Base-by-base conservation (phyloP, 2,888 invertebrate genomes). In the Bombylius major region DNA sequence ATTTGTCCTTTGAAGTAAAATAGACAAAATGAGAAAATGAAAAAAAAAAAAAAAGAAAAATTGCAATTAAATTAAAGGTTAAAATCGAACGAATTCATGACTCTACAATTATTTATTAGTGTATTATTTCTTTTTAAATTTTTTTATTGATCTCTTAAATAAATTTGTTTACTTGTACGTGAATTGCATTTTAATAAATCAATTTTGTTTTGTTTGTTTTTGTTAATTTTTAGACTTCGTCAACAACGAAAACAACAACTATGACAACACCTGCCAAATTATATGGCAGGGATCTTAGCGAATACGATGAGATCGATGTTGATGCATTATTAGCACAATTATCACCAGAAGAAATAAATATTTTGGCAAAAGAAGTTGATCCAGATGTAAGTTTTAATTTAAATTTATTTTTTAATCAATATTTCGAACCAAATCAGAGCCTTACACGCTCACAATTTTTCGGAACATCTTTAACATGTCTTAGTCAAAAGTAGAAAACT, bases 291-390 rank as follows among this genome's bases (percentile, higher is more conserved):
- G 92, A 93, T 75, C 78, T 93, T 67, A 87, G 88, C 69, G 83
- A 87, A 66, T 93, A 92, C 72, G 95, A 95, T 73, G 92, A 96
- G 75, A 85, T 95, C 69, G 96, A 98, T 74, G 90, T 99, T 65
- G 98, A 99, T 72, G 92, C 93, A 66, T 80, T 99, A 59, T 79
- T 99, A 67, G 82, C 90, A 56, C 94, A 97, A 73, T 81, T 99
- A 62, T 88, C 94, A 58, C 85, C 90, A 53, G 97, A 96, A 72
- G 98, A 99, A 79, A 86, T 99, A 64, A 94, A 92, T 69, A 90
- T 97, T 75, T 80, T 99, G 68, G 95, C 97, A 68, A 94, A 94
- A 79, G 97, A 99, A 82, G 96, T 97, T 65, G 99, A 99, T 79
- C 99, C 99, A 63, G 99, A 99, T 81, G 97, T 97, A 78, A 90